Evolutionary conservation across 2,113 vertebrate genomes (phyloP), one percentile per base, ranked within the genome.

Genomic region (Oenanthe oenanthe): DNA sequence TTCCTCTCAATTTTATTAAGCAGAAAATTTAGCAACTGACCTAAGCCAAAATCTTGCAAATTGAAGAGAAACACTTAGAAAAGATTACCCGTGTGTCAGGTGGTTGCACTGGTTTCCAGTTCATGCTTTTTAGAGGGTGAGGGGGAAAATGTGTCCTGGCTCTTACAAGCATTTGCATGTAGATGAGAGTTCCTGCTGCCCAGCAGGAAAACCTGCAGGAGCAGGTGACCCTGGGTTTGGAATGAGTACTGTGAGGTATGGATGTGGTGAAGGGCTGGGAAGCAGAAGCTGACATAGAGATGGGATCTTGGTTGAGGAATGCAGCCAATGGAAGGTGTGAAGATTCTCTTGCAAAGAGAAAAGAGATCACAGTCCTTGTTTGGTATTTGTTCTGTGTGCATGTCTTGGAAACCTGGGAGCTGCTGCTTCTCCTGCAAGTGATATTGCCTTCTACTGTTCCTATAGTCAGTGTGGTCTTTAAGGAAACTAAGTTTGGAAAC

Each of bases 201-300:
- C 43, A 9, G 68, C 17, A 42, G 32, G 31, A 63, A 53, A 47
- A 79, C 19, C 63, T 76, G 25, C 38, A 62, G 84, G 28, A 86
- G 13, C 47, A 71, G 43, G 45, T 77, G 67, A 65, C n/a, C 63
- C 60, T 29, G 9, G 32, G 7, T 54, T 63, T 71, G 81, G 61
- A 60, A 12, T 58, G 34, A 20, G 26, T 38, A 17, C 13, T 4
- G 42, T 51, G 67, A 73, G n/a, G 15, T 53, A 1, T 0, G 0
- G 11, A 5, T 38, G 47, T 8, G 7, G 18, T 16, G 28, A 43
- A 38, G 56, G 47, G 12, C 4, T 58, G 62, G 76, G 38, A 74
- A 74, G 51, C 57, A 56, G 43, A 66, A 77, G 25, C 32, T 51
- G 43, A 43, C 6, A 0, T 0, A 19, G 47, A 36, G 24, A 67